A percentile compares a stretch with the other conserved stretches of the same genome.
These are phyloP conservation scores for Ormyrus labotus DNA, from an alignment of 2,888 invertebrate species.

Conservation along the genomic window DNA sequence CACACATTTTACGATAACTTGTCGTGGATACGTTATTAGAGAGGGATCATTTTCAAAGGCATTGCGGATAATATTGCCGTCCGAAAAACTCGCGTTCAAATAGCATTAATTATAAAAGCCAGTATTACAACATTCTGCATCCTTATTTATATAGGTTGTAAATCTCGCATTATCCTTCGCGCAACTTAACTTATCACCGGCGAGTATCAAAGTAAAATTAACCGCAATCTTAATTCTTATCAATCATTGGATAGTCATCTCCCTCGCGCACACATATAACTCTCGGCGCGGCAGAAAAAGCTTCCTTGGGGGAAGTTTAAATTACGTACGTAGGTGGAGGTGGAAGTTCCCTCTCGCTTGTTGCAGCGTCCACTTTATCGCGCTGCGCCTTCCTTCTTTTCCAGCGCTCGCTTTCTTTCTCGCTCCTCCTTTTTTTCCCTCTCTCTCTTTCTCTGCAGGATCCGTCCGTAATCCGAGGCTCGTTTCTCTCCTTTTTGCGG, in stretches of 20 bases:
- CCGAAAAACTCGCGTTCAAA: no score
- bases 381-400: slow-evolving; percentile 52
- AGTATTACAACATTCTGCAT: no score
- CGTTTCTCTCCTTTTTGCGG: not conserved
- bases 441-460: no score
- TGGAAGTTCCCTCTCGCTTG: slow-evolving; percentile 42
- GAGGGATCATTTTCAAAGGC: no score
- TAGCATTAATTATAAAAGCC: no score
- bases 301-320: slow-evolving; percentile 25
- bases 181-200: not conserved
- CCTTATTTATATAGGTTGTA: no score
- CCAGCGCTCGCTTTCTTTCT: slow-evolving; percentile 15
- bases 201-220: not conserved
- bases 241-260: no score
- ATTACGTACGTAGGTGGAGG: slow-evolving; percentile 27
- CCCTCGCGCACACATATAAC: no score
- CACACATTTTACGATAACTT: no score
- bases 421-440: not conserved
- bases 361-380: slow-evolving; percentile 52
- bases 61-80: no score
- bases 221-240: not conserved
- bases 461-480: no score
- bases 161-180: not conserved
- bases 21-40: no score
- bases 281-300: not conserved